Conservation (phyloP, 2,888 invertebrate genomes). For the Hypena proboscidalis region DNA sequence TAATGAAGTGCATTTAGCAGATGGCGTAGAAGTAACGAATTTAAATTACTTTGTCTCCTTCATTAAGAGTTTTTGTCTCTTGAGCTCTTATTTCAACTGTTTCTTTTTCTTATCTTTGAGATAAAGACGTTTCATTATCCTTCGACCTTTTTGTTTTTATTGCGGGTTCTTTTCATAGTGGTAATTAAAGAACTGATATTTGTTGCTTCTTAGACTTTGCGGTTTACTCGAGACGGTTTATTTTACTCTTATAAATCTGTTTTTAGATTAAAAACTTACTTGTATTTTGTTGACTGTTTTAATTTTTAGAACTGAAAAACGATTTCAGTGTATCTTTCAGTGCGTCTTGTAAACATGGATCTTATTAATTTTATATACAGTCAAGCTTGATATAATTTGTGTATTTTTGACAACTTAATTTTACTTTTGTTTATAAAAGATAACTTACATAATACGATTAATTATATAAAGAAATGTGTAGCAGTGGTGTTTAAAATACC, state of each 20-base stretch:
- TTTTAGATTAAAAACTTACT: constrained; percentile 31
- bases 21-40: constrained; percentile 67
- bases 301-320: background rate
- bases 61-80: constrained; percentile 59
- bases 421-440: no score
- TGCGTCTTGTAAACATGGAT: no score
- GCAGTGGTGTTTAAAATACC: no score
- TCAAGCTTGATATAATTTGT: no score
- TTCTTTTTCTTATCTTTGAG: constrained; percentile 56
- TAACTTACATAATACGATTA: no score
- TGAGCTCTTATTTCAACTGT: constrained; percentile 49
- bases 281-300: constrained; percentile 10
- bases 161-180: constrained; percentile 35
- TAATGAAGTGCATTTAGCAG: constrained; percentile 76
- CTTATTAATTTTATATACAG: no score
- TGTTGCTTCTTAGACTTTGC: constrained; percentile 21
- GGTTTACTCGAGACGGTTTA: constrained; percentile 35
- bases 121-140: constrained; percentile 70
- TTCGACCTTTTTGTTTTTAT: constrained; percentile 55
- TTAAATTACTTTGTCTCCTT: constrained; percentile 68
- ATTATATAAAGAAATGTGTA: no score
- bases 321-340: no score
- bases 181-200: constrained; percentile 62
- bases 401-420: no score
- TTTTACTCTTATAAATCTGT: constrained; percentile 22